Evolutionary conservation across 2,888 invertebrate genomes (phyloP), one percentile per base, ranked within the genome.

Genomic region (Dorcus parallelipipedus): DNA sequence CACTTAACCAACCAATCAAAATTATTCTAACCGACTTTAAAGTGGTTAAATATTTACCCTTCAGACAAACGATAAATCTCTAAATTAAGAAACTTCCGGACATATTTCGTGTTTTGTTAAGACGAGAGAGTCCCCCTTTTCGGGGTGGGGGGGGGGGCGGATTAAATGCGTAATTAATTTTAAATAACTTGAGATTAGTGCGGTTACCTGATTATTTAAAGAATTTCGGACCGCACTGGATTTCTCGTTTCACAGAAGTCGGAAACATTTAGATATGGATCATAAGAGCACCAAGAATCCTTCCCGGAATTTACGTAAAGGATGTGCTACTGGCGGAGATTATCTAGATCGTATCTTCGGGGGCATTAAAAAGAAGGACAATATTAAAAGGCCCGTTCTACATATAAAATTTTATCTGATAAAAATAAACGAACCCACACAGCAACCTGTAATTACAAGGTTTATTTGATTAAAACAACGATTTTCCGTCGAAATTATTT

Each of bases 81-180:
- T 10, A 45, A 45, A 45, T 45, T 45, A 45, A 45, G 17, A 45
- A 45, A 45, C n/a, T 45, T 45, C 20, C 45, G 20, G 20, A 9
- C 45, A 45, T 45, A 45, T 45, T 45, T 45, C 9, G 14, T 4
- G 20, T 33, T 33, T 33, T 10, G 33, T 10, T 17, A 41, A 49
- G 49, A 23, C 38, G 26, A 10, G 23, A 8, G 52, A 26, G 42
- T 41, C 39, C 52, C 49, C 49, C 42, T 42, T 48, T 42, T 56
- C 38, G 49, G 51, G 38, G n/a, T n/a, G n/a, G 47, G 52, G 45
- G 49, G 51, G 43, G 1, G 14, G 14, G 14, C 39, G 9, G 38
- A 51, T 54, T 59, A 62, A 63, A 61, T 59, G 55, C 59, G 58
- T 61, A 61, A 64, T 64, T 64, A 64, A 64, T 64, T 63, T 58